Conservation (phyloP, 2,888 invertebrate genomes). For the Minunthozetes semirufus region DNA sequence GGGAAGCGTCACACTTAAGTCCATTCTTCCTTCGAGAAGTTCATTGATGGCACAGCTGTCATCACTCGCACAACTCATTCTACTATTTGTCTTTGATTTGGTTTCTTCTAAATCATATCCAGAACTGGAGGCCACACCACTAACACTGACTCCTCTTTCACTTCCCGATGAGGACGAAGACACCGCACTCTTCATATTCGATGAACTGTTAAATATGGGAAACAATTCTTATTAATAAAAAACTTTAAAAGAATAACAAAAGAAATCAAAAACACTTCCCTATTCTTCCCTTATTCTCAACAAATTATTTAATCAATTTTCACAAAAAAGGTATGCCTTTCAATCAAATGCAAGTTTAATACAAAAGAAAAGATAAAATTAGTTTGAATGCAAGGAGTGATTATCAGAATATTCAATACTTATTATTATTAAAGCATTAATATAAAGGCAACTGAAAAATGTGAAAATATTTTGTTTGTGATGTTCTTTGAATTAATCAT, state of each 20-base stretch:
- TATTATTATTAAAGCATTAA: too few relatives aligned
- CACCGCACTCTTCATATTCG: slow-evolving; percentile 25
- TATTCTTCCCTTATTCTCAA: too few relatives aligned
- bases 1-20: slow-evolving; percentile 60
- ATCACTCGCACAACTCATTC: slow-evolving; percentile 37
- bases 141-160: slow-evolving; percentile 5
- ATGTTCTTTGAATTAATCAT: too few relatives aligned
- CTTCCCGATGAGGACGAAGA: slow-evolving; percentile 21
- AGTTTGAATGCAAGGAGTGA: too few relatives aligned
- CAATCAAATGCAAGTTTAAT: neutral
- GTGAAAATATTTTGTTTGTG: too few relatives aligned
- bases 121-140: neutral
- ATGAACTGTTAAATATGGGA: slow-evolving; percentile 18
- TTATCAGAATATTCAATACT: too few relatives aligned
- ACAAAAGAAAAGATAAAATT: neutral
- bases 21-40: slow-evolving; percentile 63
- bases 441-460: too few relatives aligned
- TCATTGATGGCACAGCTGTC: slow-evolving; percentile 48
- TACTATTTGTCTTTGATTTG: neutral
- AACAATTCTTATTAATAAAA: neutral
- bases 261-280: neutral
- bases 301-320: neutral
- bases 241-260: neutral
- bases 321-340: neutral
- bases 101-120: slow-evolving; percentile 8